Evolutionary conservation across 2,888 invertebrate genomes (phyloP).

Genomic region (Augiades crinisus): DNA sequence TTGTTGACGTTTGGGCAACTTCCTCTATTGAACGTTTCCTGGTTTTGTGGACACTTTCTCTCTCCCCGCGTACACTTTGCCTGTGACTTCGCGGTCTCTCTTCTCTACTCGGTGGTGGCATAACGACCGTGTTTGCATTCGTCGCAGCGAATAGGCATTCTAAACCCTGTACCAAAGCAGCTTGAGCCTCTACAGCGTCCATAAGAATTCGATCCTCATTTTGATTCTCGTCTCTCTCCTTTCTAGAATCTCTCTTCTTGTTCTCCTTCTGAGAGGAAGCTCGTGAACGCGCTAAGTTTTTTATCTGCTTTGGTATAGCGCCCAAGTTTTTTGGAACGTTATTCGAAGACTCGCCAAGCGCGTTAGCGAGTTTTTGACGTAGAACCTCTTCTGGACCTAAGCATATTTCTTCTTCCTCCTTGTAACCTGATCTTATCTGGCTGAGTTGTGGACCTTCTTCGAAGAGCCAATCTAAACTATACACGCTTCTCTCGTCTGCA

Average conservation of each 20-base stretch:
- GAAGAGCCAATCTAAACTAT: constrained; percentile 75
- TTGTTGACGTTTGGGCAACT: constrained; percentile 84
- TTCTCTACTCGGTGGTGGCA: constrained; percentile 68
- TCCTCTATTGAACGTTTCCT: constrained; percentile 79
- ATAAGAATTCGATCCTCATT: constrained; percentile 66
- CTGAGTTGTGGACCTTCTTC: constrained; percentile 55
- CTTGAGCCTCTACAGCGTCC: constrained; percentile 79
- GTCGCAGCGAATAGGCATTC: constrained; percentile 77
- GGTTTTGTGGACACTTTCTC: constrained; percentile 66
- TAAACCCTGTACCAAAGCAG: constrained; percentile 78
- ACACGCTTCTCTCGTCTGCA: constrained; percentile 68
- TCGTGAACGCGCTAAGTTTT: constrained; percentile 77
- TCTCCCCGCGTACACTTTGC: constrained; percentile 68
- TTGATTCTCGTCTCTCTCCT: constrained; percentile 68
- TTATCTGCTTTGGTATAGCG: constrained; percentile 86
- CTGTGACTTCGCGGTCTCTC: constrained; percentile 61
- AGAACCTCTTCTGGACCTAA: constrained; percentile 48
- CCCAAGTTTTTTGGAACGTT: constrained; percentile 84
- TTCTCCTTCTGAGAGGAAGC: constrained; percentile 82
- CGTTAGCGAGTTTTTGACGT: constrained; percentile 57
- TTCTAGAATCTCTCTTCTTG: constrained; percentile 73
- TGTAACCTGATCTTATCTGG: constrained; percentile 39
- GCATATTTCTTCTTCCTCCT: constrained; percentile 45
- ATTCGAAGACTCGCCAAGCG: constrained; percentile 69
- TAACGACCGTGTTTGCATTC: constrained; percentile 74